Evolutionary conservation across 2,888 invertebrate genomes (phyloP).

Genomic region (Tromatobia lineatoria): DNA sequence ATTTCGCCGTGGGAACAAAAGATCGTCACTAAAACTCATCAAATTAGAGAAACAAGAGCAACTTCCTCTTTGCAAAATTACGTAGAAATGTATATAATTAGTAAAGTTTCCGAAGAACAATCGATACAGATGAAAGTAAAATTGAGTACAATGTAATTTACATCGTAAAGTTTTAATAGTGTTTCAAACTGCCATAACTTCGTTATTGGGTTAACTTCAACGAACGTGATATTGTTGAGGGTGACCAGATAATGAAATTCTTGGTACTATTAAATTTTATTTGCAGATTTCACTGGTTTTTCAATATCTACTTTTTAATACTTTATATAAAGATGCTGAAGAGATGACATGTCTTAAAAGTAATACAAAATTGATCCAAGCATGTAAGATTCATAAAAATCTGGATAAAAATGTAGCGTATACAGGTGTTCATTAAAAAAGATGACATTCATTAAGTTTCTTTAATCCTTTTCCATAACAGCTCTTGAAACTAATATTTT

Average conservation of each 20-base stretch:
- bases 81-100: no score
- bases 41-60: no score
- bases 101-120: not conserved
- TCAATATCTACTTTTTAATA: not conserved
- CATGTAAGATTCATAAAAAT: not conserved
- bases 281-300: not conserved
- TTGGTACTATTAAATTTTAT: not conserved
- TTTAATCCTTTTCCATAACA: not conserved
- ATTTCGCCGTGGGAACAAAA: no score
- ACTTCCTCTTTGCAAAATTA: no score
- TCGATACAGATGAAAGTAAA: not conserved
- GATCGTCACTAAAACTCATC: no score
- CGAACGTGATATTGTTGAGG: not conserved
- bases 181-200: not conserved
- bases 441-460: not conserved
- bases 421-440: not conserved
- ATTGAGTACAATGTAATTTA: not conserved
- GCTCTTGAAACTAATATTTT: not conserved
- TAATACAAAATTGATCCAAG: not conserved
- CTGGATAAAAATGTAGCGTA: not conserved
- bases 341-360: not conserved
- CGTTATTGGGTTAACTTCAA: no score
- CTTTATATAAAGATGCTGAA: constrained; percentile 6
- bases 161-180: not conserved
- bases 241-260: not conserved